Evolutionary conservation across 2,797 vertebrate species (phyloP).

Genomic region (Chloroceryle inda): DNA sequence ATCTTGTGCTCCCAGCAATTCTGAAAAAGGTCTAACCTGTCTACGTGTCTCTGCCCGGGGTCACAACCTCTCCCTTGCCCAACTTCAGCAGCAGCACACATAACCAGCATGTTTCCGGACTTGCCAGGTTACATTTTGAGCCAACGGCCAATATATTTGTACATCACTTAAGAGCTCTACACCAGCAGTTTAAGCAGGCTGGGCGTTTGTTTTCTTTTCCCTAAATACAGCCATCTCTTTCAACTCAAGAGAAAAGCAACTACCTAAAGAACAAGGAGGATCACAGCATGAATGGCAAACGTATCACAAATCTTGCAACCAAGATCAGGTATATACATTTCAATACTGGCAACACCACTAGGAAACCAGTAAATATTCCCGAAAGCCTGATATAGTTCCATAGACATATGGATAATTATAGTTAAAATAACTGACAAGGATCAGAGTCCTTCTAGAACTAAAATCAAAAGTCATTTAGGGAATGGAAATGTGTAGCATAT

Average conservation of each 20-base stretch:
- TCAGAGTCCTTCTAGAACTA: not conserved
- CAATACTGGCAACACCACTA: not conserved
- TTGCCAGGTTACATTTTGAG: not conserved
- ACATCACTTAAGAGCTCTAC: not conserved
- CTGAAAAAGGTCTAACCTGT: not conserved
- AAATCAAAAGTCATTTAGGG: not conserved
- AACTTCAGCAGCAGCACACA: not conserved
- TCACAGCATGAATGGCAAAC: not conserved
- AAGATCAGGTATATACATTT: not conserved
- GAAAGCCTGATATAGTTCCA: not conserved
- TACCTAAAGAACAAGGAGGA: not conserved
- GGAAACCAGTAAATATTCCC: not conserved
- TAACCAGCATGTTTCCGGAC: not conserved
- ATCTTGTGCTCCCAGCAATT: not conserved
- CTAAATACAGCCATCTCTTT: accelerated
- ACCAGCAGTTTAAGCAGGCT: not conserved
- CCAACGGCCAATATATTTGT: not conserved
- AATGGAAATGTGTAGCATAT: not conserved
- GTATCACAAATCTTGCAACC: not conserved
- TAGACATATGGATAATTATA: not conserved
- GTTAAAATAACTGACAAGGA: not conserved
- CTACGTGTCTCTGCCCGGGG: accelerated
- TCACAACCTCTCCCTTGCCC: not conserved
- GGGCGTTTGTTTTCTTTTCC: not conserved
- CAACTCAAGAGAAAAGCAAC: not conserved